Percentiles rank a stretch among this genome's conserved stretches.
Evolutionary conservation across 2,113 vertebrate species (phyloP).

Genomic region (Eretmodus cyanostictus): DNA sequence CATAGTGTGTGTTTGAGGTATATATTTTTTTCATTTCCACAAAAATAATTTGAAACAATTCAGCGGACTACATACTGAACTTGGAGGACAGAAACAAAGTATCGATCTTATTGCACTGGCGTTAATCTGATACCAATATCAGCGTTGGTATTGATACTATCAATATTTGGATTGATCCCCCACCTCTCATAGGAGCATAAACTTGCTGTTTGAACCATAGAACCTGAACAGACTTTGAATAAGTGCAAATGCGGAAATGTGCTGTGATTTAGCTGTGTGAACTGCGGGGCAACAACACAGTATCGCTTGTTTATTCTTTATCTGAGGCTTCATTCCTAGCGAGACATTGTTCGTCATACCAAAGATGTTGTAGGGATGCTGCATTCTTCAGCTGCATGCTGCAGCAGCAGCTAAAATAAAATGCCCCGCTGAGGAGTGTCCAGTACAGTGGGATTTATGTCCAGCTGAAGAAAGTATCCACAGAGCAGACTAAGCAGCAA

Average conservation of each 20-base stretch:
- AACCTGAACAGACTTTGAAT: background rate
- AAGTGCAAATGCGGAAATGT: background rate
- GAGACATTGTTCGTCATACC: background rate
- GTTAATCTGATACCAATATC: background rate
- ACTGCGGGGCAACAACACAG: background rate
- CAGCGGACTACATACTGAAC: background rate
- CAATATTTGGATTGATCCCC: background rate
- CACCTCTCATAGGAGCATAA: background rate
- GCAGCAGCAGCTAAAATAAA: background rate
- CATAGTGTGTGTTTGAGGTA: background rate
- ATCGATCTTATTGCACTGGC: rapidly evolving
- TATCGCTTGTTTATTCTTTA: background rate
- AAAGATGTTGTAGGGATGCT: background rate
- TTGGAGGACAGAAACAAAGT: background rate
- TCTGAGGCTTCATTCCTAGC: background rate
- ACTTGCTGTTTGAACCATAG: background rate
- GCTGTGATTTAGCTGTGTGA: background rate
- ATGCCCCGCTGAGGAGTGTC: background rate
- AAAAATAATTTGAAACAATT: background rate
- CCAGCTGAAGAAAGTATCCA: background rate
- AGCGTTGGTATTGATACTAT: background rate
- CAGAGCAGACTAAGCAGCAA: constrained; percentile 6
- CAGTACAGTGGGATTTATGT: background rate
- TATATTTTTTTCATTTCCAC: background rate
- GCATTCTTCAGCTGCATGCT: background rate